Percentiles rank a stretch among this genome's conserved stretches.
These are phyloP conservation scores for Cygnus olor DNA, from an alignment of 2,797 vertebrate genomes.

Conservation along the genomic window DNA sequence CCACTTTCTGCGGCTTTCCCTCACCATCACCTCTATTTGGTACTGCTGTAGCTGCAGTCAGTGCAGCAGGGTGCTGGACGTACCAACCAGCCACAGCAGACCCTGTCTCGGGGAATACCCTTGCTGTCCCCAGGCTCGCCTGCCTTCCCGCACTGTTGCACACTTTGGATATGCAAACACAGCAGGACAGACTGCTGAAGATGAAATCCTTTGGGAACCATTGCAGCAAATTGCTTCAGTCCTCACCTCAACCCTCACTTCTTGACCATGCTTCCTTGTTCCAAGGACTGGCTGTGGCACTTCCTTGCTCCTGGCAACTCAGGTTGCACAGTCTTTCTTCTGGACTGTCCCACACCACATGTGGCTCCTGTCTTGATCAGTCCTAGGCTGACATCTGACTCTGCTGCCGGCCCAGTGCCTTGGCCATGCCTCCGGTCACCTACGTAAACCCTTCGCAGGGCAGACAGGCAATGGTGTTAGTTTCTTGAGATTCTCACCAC, in stretches of 20 bases:
- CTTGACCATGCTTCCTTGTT: not conserved
- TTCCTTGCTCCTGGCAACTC: not conserved
- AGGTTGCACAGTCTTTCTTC: not conserved
- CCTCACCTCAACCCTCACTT: not conserved
- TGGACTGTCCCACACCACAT: accelerated
- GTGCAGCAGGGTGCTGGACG: not conserved
- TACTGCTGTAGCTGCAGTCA: not conserved
- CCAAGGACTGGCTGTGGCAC: not conserved
- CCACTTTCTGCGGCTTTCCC: too few relatives aligned
- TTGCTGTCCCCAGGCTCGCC: not conserved
- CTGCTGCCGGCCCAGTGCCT: not conserved
- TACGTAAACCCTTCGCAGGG: not conserved
- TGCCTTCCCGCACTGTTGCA: not conserved
- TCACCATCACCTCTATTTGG: too few relatives aligned
- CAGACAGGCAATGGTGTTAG: not conserved
- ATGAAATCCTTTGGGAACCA: not conserved
- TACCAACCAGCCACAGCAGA: not conserved
- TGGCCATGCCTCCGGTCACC: not conserved
- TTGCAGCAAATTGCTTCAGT: not conserved
- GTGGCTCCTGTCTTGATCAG: not conserved
- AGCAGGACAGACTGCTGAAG: not conserved
- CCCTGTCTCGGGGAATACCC: not conserved
- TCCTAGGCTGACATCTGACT: not conserved
- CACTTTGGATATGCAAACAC: not conserved
- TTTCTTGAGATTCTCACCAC: not conserved